Base-by-base conservation (phyloP, 2,797 vertebrate genomes). In the Anas bahamensis region DNA sequence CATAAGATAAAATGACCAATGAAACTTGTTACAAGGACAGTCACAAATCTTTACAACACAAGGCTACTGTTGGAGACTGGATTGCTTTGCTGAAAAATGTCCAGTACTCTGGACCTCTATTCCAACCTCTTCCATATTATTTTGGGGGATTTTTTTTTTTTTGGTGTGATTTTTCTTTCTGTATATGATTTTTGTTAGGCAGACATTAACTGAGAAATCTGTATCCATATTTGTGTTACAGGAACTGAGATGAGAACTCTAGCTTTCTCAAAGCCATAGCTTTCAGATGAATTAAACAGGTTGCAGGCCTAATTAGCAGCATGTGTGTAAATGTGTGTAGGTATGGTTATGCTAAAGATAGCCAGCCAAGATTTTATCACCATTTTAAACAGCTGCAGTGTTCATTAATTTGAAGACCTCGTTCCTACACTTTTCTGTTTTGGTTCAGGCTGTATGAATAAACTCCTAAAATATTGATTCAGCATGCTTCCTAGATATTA, bases 1-100 rank as follows among this genome's bases (percentile, higher is more conserved):
- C 50, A 15, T 74, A 91, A 90, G 61, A 61, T 33, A 93, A 95
- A 92, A 88, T 66, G 50, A 81, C 46, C 70, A 76, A 11, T 50
- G 42, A 85, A 93, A 77, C 10, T 71, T 86, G 21, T 81, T 76
- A 61, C 56, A 86, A 85, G 42, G 35, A 52, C 4, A 0, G 24
- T 39, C 46, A 87, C 63, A 89, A 93, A 92, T 83, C 65, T 90
- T 92, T 39, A 52, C 15, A 56, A 66, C 0, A 12, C 15, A 83
- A 85, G 48, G 42, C 42, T 95, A 41, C 23, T 0, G 1, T 1
- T 83, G 42, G n/a, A 69, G 42, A 63, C 17, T 15, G 31, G 31
- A 74, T 71, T 75, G 18, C 29, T 85, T 77, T 3, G 4, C 42
- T 87, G 88, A 78, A 92, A 94, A 92, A 81, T 85, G 31, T 33